Evolutionary conservation across 2,113 vertebrate genomes (phyloP), one percentile per base, ranked within the genome.

Genomic region (Rhynchomys soricoides): DNA sequence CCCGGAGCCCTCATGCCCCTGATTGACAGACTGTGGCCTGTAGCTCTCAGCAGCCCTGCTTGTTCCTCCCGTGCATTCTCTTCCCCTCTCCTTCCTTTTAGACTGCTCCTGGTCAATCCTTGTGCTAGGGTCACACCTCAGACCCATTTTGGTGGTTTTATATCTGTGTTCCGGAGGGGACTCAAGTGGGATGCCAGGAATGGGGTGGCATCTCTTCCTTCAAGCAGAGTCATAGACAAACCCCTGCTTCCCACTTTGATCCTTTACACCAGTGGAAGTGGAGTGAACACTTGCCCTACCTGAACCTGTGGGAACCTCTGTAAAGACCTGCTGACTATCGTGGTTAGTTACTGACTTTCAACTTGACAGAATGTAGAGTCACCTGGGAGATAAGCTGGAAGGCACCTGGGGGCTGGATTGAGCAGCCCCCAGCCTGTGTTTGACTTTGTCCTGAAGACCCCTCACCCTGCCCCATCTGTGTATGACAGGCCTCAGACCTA

Each of bases 21-120:
- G 10, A 1, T 21, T 43, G 83, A 43, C 74, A 88, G 68, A 92
- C 43, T 75, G 40, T 86, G 16, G 29, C 86, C 97, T 95, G 62
- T 73, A 90, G 93, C 95, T 97, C 97, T 94, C 94, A 77, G 85
- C 68, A 97, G 96, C 24, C 95, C 90, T 96, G 95, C 97, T 97
- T 94, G 95, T 97, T 93, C 97, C 90, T 97, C 8, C 40, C 1
- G 0, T 37, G 21, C 43, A 2, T 74, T 43, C 82, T 83, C 4
- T 48, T 88, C 86, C 93, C 64, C 74, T 34, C 91, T 29, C 55
- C 21, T n/a, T 89, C 86, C 94, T 96, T 70, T 92, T 66, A 68
- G 96, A 97, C 82, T 75, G n/a, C 10, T 62, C 77, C 95, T 94
- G 90, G 83, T 15, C 5, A 8, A 0, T 94, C 87, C 55, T 96